Evolutionary conservation across 2,888 invertebrate species (phyloP).

Genomic region (Heliconius cydno): DNA sequence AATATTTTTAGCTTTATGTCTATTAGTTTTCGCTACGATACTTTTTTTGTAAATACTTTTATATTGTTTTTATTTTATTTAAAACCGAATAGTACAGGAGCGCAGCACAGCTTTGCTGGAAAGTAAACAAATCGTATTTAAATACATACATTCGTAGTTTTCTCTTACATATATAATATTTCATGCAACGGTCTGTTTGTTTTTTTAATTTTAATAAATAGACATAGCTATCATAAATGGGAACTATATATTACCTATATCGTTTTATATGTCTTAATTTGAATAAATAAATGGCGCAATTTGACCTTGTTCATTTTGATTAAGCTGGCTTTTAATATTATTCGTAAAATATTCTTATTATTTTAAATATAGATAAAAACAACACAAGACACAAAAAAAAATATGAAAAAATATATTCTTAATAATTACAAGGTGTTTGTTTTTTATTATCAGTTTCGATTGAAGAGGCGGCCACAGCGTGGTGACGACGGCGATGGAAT

Average conservation of each 20-base stretch:
- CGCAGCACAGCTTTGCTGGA: too few species aligned
- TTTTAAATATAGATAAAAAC: neutral
- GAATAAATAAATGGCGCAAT: neutral
- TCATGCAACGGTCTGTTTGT: neutral
- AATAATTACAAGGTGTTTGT: neutral
- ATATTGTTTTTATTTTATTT: too few species aligned
- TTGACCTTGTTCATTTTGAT: neutral
- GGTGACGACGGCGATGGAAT: slow-evolving; percentile 38
- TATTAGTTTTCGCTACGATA: too few species aligned
- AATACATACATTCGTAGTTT: neutral
- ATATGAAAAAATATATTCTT: neutral
- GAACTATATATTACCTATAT: neutral
- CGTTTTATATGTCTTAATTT: neutral
- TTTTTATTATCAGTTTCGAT: slow-evolving; percentile 4
- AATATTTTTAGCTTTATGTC: too few species aligned
- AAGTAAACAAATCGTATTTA: slow-evolving; percentile 8
- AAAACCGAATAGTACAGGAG: too few species aligned
- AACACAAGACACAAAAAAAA: neutral
- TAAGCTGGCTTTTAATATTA: neutral
- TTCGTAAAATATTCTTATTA: too few species aligned
- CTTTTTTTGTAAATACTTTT: too few species aligned
- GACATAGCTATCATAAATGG: neutral
- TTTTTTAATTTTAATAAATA: neutral
- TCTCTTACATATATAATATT: neutral
- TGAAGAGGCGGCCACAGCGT: slow-evolving; percentile 32